phyloP scores from a whole-genome alignment of 2,888 invertebrate species.

The Nephrotoma flavescens region DNA sequence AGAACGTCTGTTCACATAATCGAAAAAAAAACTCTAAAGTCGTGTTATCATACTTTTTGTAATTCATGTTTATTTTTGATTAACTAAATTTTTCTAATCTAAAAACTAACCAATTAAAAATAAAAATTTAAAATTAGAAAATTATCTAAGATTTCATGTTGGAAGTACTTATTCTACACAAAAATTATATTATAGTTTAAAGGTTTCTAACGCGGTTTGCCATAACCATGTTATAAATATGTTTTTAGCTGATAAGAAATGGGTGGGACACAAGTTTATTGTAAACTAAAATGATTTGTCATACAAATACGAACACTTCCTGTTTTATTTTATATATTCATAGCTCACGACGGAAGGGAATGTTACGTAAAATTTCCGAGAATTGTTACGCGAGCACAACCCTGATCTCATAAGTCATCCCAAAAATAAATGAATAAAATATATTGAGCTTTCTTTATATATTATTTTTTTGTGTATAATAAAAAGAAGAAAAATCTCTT shows the following conservation, averaged over 20 bases:
- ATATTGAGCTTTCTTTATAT: background rate
- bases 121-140: background rate
- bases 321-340: background rate
- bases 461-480: background rate
- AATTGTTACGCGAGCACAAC: background rate
- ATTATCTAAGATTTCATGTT: background rate
- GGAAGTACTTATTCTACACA: background rate
- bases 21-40: too few relatives aligned
- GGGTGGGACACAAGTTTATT: background rate
- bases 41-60: too few relatives aligned
- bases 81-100: background rate
- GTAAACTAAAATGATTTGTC: background rate
- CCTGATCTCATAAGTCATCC: background rate
- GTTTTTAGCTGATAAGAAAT: background rate
- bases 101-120: background rate
- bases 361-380: background rate
- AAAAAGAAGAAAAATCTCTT: background rate
- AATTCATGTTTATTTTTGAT: background rate
- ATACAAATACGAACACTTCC: background rate
- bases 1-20: too few relatives aligned
- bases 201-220: background rate
- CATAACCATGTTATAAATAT: background rate
- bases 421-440: background rate
- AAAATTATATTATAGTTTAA: background rate
- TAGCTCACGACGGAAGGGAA: background rate